Conservation (phyloP, 2,113 vertebrate genomes). For the Neodontobutis hainanensis region DNA sequence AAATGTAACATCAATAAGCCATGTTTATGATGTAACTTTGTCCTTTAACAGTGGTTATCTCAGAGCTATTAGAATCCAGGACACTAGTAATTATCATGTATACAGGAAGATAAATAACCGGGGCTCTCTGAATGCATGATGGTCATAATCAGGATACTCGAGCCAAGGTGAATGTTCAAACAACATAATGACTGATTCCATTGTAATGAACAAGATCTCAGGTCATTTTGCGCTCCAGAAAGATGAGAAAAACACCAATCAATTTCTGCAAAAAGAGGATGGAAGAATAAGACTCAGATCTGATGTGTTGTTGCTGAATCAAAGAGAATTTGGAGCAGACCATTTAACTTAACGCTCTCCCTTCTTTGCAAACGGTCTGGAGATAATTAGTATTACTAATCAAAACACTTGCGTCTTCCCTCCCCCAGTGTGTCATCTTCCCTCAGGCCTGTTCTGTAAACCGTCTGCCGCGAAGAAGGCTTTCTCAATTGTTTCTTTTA, state of each 20-base stretch:
- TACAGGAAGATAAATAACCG: no score
- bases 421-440: constrained; percentile 55
- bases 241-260: no score
- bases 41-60: no score
- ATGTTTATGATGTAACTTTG: no score
- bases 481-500: constrained; percentile 54
- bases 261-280: constrained; percentile 16
- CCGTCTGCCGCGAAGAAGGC: constrained; percentile 54
- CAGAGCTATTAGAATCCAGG: no score
- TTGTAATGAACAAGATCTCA: constrained; percentile 52
- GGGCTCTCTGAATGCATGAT: no score
- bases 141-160: no score
- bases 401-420: constrained; percentile 68
- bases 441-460: constrained; percentile 49
- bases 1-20: no score
- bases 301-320: constrained; percentile 61
- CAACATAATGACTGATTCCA: constrained; percentile 57
- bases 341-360: constrained; percentile 72
- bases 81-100: no score
- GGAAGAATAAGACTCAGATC: constrained; percentile 54
- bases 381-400: constrained; percentile 76
- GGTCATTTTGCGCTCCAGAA: constrained; percentile 41
- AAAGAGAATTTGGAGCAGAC: constrained; percentile 66
- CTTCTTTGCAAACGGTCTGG: constrained; percentile 66
- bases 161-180: background rate